Conservation (phyloP, 2,888 invertebrate species). For the Drosophila prostipennis region DNA sequence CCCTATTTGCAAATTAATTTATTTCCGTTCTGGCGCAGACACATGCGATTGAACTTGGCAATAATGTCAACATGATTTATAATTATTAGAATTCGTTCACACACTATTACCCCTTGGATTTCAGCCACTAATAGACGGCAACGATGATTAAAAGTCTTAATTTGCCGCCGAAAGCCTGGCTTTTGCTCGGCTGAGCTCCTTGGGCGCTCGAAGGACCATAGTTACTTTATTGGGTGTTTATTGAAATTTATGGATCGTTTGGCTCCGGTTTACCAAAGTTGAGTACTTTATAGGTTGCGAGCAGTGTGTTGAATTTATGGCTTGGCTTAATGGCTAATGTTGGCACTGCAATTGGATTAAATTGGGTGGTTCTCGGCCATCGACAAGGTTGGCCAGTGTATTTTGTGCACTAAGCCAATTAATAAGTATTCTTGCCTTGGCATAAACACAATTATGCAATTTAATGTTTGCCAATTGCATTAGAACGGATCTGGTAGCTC, state of each 20-base stretch:
- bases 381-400: neutral
- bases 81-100: constrained; percentile 15
- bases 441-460: neutral
- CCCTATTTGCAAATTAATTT: too few species aligned
- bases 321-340: constrained; percentile 51
- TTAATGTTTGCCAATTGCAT: neutral
- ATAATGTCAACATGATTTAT: constrained; percentile 16
- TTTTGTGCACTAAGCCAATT: constrained; percentile 14
- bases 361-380: constrained; percentile 1
- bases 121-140: constrained; percentile 9
- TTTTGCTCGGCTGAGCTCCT: neutral
- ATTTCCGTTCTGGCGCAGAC: neutral
- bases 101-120: constrained; percentile 12
- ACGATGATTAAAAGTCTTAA: constrained; percentile 63
- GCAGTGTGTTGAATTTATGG: constrained; percentile 52
- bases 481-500: neutral
- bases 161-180: constrained; percentile 48
- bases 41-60: neutral
- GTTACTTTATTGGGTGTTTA: constrained; percentile 64
- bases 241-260: constrained; percentile 65
- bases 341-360: constrained; percentile 24
- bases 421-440: constrained; percentile 1
- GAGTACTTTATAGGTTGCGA: constrained; percentile 56
- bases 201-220: neutral
- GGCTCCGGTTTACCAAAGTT: constrained; percentile 29